These are phyloP conservation scores for Armadillidium nasatum DNA, from an alignment of 1,140 invertebrate genomes.

Conservation along the genomic window DNA sequence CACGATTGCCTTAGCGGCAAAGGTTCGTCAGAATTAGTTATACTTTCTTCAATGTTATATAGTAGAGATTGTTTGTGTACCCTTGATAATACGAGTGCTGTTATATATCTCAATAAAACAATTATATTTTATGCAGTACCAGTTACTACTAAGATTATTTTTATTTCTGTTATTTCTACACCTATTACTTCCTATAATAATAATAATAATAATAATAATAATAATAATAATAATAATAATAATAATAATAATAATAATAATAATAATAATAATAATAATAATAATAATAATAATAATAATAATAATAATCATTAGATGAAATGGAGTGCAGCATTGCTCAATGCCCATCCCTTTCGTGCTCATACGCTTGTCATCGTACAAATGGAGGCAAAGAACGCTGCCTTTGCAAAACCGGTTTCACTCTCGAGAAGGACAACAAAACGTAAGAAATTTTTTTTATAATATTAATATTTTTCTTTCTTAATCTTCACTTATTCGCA, in stretches of 20 bases:
- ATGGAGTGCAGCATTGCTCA: conserved; percentile 40
- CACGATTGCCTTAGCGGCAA: conserved; percentile 77
- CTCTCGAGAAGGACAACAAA: background rate
- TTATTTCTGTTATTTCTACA: no score
- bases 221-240: background rate
- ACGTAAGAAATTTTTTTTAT: no score
- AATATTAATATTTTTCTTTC: no score
- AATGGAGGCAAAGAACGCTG: conserved; percentile 45
- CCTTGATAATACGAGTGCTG: no score
- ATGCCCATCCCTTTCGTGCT: conserved; percentile 46
- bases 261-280: background rate
- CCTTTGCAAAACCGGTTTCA: conserved; percentile 30
- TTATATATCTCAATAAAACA: no score
- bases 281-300: background rate
- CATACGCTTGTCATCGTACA: conserved; percentile 47
- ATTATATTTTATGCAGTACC: no score
- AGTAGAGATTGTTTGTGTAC: no score
- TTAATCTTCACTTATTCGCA: background rate
- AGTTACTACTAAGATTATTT: no score
- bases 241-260: background rate
- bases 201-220: background rate
- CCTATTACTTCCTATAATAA: no score
- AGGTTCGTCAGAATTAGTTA: conserved; percentile 53
- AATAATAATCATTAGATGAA: conserved; percentile 29
- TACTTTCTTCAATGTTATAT: no score